Evolutionary conservation across 2,113 vertebrate species (phyloP).

Genomic region (Uropsilus gracilis): DNA sequence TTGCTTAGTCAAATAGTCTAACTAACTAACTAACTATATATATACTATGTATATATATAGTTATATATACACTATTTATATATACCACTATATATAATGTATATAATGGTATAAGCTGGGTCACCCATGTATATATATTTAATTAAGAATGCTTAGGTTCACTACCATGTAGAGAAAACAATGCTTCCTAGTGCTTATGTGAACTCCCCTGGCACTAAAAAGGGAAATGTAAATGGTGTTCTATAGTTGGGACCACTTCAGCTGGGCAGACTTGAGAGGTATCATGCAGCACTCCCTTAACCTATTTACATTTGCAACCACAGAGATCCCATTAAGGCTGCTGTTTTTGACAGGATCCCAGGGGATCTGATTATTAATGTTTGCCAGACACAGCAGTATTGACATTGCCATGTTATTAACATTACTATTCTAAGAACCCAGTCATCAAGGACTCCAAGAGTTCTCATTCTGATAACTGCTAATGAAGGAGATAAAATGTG

Average conservation of each 20-base stretch:
- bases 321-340: constrained; percentile 64
- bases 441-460: constrained; percentile 65
- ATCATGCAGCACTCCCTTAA: background rate
- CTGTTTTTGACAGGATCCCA: constrained; percentile 53
- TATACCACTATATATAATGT: constrained; percentile 43
- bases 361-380: constrained; percentile 61
- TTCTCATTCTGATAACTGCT: constrained; percentile 63
- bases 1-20: constrained; percentile 28
- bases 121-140: constrained; percentile 13
- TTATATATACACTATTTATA: no score
- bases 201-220: constrained; percentile 2
- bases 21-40: no score
- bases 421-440: constrained; percentile 58
- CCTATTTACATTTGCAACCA: constrained; percentile 58
- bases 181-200: background rate
- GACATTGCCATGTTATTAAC: constrained; percentile 61
- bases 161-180: constrained; percentile 23
- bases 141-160: constrained; percentile 15
- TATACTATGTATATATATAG: no score
- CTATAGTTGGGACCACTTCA: constrained; percentile 41
- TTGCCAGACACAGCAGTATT: constrained; percentile 66
- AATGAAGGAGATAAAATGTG: constrained; percentile 71
- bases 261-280: background rate
- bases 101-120: constrained; percentile 55
- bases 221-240: background rate